Conservation (phyloP, 2,888 invertebrate species). For the Amphipoea lucens region DNA sequence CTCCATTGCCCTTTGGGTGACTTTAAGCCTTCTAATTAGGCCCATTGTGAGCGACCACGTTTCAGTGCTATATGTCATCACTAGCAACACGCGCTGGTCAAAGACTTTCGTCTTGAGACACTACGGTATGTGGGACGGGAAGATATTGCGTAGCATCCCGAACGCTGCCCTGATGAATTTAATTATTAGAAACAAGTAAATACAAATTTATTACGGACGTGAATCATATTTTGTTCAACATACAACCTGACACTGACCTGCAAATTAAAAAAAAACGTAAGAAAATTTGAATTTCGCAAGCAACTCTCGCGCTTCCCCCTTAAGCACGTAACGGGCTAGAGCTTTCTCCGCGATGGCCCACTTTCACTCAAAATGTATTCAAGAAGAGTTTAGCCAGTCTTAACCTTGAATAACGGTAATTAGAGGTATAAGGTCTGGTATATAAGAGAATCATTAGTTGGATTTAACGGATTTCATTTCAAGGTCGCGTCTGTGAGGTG, state of each 20-base stretch:
- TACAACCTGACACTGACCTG: too few species aligned
- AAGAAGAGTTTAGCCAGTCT: conserved; percentile 40
- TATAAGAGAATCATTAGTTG: conserved; percentile 55
- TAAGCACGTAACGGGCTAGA: conserved; percentile 9
- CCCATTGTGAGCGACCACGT: too few species aligned
- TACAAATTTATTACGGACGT: neutral
- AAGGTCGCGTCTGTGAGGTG: conserved; percentile 35
- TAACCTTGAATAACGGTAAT: conserved; percentile 58
- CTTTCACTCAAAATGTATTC: conserved; percentile 51
- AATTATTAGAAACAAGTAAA: neutral
- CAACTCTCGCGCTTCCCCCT: neutral
- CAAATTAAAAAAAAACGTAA: neutral
- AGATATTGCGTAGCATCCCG: too few species aligned
- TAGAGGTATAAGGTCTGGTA: conserved; percentile 39
- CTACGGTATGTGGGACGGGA: too few species aligned
- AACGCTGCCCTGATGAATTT: neutral
- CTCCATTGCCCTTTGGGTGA: too few species aligned
- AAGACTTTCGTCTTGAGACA: too few species aligned
- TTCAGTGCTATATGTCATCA: too few species aligned
- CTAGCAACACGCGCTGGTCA: too few species aligned
- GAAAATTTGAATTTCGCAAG: neutral
- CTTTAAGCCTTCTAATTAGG: too few species aligned
- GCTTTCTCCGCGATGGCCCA: conserved; percentile 24
- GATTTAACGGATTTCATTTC: conserved; percentile 42
- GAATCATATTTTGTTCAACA: neutral